Base-by-base conservation (phyloP, 2,113 vertebrate species). In the Colossoma macropomum region DNA sequence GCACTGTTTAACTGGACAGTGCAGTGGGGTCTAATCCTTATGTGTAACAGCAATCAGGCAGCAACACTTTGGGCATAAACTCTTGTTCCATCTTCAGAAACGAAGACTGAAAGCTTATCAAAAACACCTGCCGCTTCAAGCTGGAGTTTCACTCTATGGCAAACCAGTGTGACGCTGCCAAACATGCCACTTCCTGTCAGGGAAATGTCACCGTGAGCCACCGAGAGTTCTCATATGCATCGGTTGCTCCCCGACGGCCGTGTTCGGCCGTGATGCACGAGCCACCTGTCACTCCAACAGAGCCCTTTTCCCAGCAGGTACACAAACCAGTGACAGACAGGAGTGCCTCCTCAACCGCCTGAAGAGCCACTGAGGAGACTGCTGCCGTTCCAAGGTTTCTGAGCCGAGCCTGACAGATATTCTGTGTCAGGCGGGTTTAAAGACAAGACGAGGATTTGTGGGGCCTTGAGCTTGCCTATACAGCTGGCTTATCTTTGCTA, bases 241-340 rank as follows among this genome's bases (percentile, higher is more conserved):
- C 56, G 25, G 77, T 72, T 56, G 59, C 41, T 38, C 80, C 63
- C 48, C 48, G 1, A 11, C n/a, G 2, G 25, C 15, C 32, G n/a
- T 3, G 50, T 81, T 52, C 48, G 27, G 76, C 63, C 30, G 25
- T 34, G 32, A 25, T 63, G 66, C 60, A 76, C 59, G 19, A 81
- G 69, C 25, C 63, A 82, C 70, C 77, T 83, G 65, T 52, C 72
- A 78, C 15, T 73, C 70, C 50, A 9, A 50, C 48, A 48, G 19
- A 32, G 66, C 63, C 21, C 50, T 23, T 21, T 23, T 25, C 27
- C 16, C 17, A 10, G 32, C 30, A 34, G 28, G 32, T 34, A 16
- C 56, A 34, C 56, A 16, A 21, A 6, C 21, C 5, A 21, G 21
- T 70, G 28, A 32, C 65, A 59, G 54, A 21, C 54, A 59, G 21